A percentile compares a stretch with the other conserved stretches of the same genome.
phyloP scores from a whole-genome alignment of 2,888 invertebrate species.

The Rhimphoctona megacephalus region DNA sequence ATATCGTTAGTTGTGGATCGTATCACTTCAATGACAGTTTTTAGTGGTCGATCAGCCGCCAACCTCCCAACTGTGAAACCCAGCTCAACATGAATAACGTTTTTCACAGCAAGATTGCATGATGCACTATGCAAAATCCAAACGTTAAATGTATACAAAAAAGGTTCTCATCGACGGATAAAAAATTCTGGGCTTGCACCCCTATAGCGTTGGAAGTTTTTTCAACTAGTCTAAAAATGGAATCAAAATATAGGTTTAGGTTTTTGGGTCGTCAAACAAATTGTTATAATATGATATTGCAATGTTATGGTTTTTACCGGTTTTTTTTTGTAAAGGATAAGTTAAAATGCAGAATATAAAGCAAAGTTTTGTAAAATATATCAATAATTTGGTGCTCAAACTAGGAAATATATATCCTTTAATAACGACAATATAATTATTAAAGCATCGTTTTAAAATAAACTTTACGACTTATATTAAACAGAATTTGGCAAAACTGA shows the following conservation, averaged over 20 bases:
- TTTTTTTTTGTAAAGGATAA: not conserved
- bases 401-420: no score
- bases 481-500: not conserved
- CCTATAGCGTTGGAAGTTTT: not conserved
- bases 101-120: not conserved
- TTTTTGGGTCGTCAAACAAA: not conserved
- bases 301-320: no score
- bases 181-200: no score
- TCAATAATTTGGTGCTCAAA: no score
- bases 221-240: not conserved
- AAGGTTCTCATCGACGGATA: not conserved
- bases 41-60: conserved; percentile 31
- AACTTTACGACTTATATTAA: not conserved
- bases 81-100: not conserved
- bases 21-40: conserved; percentile 62
- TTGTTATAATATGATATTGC: no score
- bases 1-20: conserved; percentile 37
- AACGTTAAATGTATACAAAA: not conserved
- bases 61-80: not conserved
- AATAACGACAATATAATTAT: no score
- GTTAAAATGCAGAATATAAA: not conserved
- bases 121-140: not conserved
- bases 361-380: no score
- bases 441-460: no score
- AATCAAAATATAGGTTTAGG: no score